Conservation (phyloP, 2,113 vertebrate genomes). For the Podiceps cristatus region DNA sequence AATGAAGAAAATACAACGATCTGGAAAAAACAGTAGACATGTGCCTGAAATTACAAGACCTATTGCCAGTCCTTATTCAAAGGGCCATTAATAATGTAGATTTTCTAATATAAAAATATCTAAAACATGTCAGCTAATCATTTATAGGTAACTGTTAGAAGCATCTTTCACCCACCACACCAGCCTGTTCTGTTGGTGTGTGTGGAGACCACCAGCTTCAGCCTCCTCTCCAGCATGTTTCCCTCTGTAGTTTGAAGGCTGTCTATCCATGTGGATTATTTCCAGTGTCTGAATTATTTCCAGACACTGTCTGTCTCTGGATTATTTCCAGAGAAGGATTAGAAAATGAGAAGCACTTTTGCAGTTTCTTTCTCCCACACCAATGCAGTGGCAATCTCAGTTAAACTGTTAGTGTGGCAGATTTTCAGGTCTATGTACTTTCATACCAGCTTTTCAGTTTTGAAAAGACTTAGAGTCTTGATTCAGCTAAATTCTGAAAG, state of each 20-base stretch:
- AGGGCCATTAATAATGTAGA: neutral
- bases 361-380: neutral
- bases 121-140: neutral
- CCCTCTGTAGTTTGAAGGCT: neutral
- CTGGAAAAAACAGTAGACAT: neutral
- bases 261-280: neutral
- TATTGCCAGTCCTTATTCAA: neutral
- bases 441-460: neutral
- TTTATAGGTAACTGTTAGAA: neutral
- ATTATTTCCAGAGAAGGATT: neutral
- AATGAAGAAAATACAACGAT: neutral
- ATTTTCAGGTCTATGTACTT: neutral
- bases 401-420: neutral
- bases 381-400: neutral
- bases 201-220: neutral
- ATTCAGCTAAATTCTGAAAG: neutral
- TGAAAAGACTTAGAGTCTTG: neutral
- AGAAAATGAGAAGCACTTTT: neutral
- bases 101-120: neutral
- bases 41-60: neutral
- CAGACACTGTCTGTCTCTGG: neutral
- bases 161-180: neutral
- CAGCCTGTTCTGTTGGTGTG: neutral
- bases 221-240: neutral
- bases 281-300: neutral